Evolutionary conservation across 2,113 vertebrate species (phyloP).

Genomic region (Dicrurus megarhynchus): DNA sequence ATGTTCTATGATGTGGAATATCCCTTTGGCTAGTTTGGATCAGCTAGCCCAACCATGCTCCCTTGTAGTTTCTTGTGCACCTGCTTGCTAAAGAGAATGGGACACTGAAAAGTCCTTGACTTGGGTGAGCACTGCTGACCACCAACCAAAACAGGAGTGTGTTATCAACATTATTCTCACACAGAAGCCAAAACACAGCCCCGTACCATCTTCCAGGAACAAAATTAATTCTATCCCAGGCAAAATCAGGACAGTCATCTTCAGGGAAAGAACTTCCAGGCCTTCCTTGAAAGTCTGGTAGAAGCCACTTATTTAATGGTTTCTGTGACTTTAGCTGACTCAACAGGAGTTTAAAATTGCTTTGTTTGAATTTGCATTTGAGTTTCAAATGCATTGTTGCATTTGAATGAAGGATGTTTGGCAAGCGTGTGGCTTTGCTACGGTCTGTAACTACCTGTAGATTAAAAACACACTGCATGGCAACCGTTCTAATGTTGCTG

Average conservation of each 20-base stretch:
- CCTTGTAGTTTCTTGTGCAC: background rate
- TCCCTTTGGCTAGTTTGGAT: background rate
- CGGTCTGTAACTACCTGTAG: background rate
- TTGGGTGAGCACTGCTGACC: background rate
- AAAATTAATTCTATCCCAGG: background rate
- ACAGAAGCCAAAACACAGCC: background rate
- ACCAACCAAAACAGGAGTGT: background rate
- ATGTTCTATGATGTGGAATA: background rate
- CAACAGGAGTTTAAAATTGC: background rate
- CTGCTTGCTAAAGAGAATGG: background rate
- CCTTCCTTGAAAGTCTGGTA: background rate
- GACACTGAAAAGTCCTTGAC: background rate
- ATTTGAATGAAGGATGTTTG: background rate
- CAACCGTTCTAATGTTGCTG: background rate
- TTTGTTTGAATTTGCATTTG: no score
- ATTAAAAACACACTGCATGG: background rate
- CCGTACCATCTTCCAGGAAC: background rate
- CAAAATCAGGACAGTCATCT: background rate
- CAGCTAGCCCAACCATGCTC: background rate
- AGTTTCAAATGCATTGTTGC: no score
- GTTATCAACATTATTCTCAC: background rate
- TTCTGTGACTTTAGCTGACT: background rate
- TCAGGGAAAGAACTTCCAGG: background rate
- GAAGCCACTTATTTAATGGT: background rate
- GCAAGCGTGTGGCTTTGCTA: background rate